These are phyloP conservation scores for Recurvirostra avosetta DNA, from an alignment of 2,113 vertebrate genomes.

Conservation along the genomic window DNA sequence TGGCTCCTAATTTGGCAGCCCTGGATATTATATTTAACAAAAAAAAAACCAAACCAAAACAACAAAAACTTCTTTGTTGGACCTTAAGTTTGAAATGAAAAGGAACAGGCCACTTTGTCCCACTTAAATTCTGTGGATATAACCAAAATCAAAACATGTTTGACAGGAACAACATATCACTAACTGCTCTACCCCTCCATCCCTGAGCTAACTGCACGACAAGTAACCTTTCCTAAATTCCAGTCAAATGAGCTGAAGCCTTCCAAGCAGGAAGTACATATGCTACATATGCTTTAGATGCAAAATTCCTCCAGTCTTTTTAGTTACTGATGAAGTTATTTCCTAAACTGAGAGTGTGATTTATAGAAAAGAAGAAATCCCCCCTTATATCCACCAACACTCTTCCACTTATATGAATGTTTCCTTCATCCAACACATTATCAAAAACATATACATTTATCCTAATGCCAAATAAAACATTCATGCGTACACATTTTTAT, in stretches of 20 bases:
- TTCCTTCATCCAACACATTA: slow-evolving; percentile 27
- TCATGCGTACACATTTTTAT: background rate
- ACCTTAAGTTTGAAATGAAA: background rate
- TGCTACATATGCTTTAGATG: background rate
- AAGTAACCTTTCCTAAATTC: background rate
- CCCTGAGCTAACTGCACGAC: background rate
- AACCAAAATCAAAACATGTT: background rate
- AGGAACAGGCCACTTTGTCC: background rate
- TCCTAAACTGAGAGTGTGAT: background rate
- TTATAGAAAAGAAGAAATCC: background rate
- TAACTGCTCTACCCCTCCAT: background rate
- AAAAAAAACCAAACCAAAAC: no score
- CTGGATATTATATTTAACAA: background rate
- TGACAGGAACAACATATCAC: background rate
- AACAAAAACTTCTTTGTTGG: background rate
- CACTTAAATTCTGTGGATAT: background rate
- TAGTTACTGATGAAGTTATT: background rate
- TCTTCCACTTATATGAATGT: background rate
- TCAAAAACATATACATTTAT: background rate
- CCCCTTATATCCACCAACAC: background rate
- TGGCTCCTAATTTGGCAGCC: background rate
- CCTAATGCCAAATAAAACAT: slow-evolving; percentile 35
- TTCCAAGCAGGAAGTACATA: slow-evolving; percentile 7
- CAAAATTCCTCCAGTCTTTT: background rate
- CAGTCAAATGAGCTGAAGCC: background rate